These are phyloP conservation scores for Oreonectes daqikongensis DNA, from an alignment of 2,797 vertebrate genomes.

Conservation along the genomic window DNA sequence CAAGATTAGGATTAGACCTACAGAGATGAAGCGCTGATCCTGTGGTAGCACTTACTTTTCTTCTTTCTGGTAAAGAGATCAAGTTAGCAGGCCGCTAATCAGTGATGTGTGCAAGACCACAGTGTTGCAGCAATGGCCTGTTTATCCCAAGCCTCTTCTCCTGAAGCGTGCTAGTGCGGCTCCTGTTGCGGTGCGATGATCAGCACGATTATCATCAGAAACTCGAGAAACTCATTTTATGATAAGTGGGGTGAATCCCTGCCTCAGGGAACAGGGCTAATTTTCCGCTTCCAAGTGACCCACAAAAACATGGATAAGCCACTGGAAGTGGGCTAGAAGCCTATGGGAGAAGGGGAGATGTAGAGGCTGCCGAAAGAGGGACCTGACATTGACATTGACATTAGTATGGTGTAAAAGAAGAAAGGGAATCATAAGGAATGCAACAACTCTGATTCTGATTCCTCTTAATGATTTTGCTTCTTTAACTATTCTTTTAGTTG, in stretches of 20 bases:
- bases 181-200: constrained; percentile 67
- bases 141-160: constrained; percentile 23
- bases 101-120: constrained; percentile 13
- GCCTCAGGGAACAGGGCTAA: constrained; percentile 74
- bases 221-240: constrained; percentile 77
- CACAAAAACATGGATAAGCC: constrained; percentile 70
- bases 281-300: constrained; percentile 77
- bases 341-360: constrained; percentile 1
- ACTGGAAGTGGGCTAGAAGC: constrained; percentile 59
- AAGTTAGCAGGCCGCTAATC: constrained; percentile 23
- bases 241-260: constrained; percentile 78
- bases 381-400: background rate
- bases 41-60: background rate
- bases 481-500: background rate
- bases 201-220: constrained; percentile 71
- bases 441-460: constrained; percentile 15
- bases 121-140: constrained; percentile 5
- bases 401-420: constrained; percentile 8
- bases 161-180: constrained; percentile 33
- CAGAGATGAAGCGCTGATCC: constrained; percentile 39
- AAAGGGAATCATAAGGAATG: constrained; percentile 5
- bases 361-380: constrained; percentile 38
- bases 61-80: constrained; percentile 21
- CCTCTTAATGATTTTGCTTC: constrained; percentile 25
- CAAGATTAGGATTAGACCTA: constrained; percentile 48